Conservation (phyloP, 2,113 vertebrate genomes). For the Peromyscus polionotus region DNA sequence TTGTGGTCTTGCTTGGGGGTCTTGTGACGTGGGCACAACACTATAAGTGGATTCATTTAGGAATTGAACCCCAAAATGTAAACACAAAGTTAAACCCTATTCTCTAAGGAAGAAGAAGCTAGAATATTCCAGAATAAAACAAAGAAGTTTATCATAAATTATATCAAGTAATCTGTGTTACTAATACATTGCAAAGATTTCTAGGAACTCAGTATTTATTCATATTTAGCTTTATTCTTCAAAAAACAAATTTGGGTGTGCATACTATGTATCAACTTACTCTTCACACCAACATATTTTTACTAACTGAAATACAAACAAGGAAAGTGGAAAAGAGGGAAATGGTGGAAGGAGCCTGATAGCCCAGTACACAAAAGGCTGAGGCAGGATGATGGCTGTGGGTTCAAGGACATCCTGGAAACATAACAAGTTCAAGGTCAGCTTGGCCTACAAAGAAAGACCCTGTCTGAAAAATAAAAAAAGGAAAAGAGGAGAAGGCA, state of each 20-base stretch:
- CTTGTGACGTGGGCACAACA: too few relatives aligned
- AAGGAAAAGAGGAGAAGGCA: too few relatives aligned
- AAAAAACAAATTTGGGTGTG: slow-evolving; percentile 1
- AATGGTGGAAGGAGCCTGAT: not conserved
- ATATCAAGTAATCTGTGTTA: not conserved
- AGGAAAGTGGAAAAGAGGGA: not conserved
- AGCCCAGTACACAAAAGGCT: not conserved
- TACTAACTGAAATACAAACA: not conserved
- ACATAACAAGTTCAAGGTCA: not conserved
- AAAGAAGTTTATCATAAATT: slow-evolving; percentile 3
- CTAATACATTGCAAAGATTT: not conserved
- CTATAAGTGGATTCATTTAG: slow-evolving; percentile 18
- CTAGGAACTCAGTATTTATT: not conserved
- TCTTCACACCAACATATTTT: slow-evolving; percentile 24
- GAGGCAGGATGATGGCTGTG: not conserved
- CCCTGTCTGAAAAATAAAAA: not conserved
- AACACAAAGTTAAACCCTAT: slow-evolving; percentile 38
- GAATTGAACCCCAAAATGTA: slow-evolving; percentile 19
- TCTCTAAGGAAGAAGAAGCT: not conserved
- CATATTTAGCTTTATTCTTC: slow-evolving; percentile 40
- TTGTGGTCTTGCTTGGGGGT: too few relatives aligned
- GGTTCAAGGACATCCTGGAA: not conserved
- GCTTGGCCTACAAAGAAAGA: not conserved
- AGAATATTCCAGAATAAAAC: not conserved
- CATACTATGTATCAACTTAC: not conserved